Evolutionary conservation across 2,797 vertebrate species (phyloP).

Genomic region (Falco rusticolus): DNA sequence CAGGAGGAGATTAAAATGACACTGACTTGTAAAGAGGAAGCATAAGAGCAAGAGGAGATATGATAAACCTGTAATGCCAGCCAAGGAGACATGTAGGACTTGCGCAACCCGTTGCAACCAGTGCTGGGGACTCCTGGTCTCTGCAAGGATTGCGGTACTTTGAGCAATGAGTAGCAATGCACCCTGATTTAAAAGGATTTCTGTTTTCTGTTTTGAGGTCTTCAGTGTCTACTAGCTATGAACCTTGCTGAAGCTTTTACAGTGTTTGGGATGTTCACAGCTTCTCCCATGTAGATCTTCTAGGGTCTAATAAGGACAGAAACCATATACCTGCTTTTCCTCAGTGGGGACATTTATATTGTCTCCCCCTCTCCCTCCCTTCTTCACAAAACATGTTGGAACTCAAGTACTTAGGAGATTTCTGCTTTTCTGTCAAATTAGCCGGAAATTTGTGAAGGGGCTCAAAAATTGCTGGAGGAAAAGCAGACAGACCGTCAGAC

Average conservation of each 20-base stretch:
- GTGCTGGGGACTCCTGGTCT: not conserved
- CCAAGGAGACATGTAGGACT: not conserved
- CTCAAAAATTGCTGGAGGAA: not conserved
- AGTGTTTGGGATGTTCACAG: not conserved
- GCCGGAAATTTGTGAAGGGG: not conserved
- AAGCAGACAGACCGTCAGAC: not conserved
- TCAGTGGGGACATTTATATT: not conserved
- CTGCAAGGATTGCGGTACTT: not conserved
- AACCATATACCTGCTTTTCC: not conserved
- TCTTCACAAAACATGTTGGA: not conserved
- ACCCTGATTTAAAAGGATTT: not conserved
- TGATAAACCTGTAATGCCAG: not conserved
- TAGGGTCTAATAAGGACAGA: not conserved
- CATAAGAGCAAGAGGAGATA: not conserved
- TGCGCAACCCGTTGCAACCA: accelerated
- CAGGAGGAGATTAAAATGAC: not conserved
- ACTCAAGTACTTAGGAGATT: not conserved
- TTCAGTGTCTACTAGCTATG: accelerated
- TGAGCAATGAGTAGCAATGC: not conserved
- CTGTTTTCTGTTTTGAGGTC: not conserved
- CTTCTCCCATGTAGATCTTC: not conserved
- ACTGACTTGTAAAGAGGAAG: not conserved
- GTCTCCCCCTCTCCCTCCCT: not conserved
- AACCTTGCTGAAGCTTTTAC: not conserved
- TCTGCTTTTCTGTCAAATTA: not conserved